A percentile compares a stretch with the other conserved stretches of the same genome.
Conservation (phyloP, 53 echinoderm and acorn worm genomes). For the Actinopyga echinites region DNA sequence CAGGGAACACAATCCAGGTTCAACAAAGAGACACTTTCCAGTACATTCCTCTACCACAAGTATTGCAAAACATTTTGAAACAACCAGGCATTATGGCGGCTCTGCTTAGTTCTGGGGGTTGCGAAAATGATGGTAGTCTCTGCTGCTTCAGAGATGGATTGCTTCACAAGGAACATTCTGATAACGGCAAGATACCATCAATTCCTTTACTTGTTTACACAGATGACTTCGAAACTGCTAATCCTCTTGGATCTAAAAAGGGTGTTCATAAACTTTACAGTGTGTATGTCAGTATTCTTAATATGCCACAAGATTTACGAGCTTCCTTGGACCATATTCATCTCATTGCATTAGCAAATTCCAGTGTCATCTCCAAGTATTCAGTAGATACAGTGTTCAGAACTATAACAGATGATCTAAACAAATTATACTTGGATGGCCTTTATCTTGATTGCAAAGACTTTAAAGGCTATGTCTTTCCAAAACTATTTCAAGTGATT, state of each 20-base stretch:
- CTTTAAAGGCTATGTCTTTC: background rate
- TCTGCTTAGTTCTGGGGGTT: background rate
- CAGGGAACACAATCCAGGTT: conserved; percentile 38
- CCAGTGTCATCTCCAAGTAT: background rate
- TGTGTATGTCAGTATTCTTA: conserved; percentile 6
- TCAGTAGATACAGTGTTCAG: background rate
- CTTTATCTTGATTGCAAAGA: background rate
- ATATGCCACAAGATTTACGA: background rate
- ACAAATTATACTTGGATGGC: background rate
- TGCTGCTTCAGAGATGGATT: background rate
- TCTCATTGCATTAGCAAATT: background rate
- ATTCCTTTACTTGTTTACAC: conserved; percentile 44
- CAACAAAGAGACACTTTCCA: conserved; percentile 45
- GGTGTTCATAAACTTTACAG: background rate
- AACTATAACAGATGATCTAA: background rate
- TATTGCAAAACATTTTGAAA: conserved; percentile 46
- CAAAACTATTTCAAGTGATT: conserved; percentile 15
- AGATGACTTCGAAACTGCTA: conserved; percentile 46
- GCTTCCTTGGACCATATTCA: background rate
- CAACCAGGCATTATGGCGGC: conserved; percentile 59
- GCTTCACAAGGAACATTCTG: background rate
- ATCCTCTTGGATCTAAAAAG: conserved; percentile 43
- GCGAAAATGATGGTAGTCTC: background rate
- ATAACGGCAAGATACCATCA: conserved; percentile 22
- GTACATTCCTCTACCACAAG: conserved; percentile 4